phyloP scores from a whole-genome alignment of 2,113 vertebrate species.

The Peromyscus polionotus region DNA sequence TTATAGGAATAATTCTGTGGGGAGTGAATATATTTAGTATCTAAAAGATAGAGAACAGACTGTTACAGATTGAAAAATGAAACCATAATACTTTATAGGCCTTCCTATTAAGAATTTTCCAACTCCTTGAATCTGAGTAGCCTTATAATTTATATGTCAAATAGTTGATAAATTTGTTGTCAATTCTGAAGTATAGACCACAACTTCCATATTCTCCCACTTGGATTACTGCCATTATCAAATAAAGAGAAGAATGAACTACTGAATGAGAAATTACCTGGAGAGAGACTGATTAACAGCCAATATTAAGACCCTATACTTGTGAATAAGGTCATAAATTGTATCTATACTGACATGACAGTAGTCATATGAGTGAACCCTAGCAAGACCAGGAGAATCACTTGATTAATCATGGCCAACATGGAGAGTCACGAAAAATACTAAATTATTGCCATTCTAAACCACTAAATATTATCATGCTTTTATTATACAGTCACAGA shows the following conservation, averaged over 20 bases:
- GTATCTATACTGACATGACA: not conserved
- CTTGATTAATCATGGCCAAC: not conserved
- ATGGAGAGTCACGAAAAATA: conserved; percentile 11
- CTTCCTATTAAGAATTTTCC: conserved; percentile 27
- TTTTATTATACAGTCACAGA: not conserved
- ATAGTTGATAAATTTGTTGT: not conserved
- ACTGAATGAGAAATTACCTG: not conserved
- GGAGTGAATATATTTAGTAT: not conserved
- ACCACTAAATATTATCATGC: not conserved
- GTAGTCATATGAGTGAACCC: not conserved
- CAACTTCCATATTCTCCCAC: not conserved
- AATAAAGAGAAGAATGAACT: not conserved
- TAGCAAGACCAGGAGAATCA: not conserved
- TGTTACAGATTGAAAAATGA: not conserved
- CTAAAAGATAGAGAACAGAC: not conserved
- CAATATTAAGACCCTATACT: not conserved
- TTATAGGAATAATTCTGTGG: not conserved
- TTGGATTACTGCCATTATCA: not conserved
- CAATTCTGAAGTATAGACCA: not conserved
- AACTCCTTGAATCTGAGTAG: not conserved
- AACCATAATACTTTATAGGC: not conserved
- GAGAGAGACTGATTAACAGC: not conserved
- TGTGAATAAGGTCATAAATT: not conserved
- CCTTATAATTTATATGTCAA: not conserved
- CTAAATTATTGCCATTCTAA: conserved; percentile 24